These are phyloP conservation scores for Calephelis nemesis DNA, from an alignment of 1,140 invertebrate genomes.

Conservation along the genomic window DNA sequence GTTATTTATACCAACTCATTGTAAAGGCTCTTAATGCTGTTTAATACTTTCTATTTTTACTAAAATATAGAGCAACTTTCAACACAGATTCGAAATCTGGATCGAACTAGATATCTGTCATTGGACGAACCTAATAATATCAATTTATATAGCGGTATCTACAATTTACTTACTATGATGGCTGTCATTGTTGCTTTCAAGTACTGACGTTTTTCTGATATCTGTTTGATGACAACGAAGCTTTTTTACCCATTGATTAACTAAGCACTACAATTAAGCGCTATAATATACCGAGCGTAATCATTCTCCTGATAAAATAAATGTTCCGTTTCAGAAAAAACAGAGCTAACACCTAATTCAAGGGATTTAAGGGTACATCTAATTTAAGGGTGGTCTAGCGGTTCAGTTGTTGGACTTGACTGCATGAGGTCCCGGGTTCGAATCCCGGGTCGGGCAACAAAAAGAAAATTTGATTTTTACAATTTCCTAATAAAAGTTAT, in stretches of 20 bases:
- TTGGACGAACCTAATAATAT: constrained; percentile 10
- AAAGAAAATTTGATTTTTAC: no score
- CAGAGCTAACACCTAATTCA: no score
- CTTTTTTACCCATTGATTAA: neutral
- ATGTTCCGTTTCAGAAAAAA: no score
- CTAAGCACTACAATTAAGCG: neutral
- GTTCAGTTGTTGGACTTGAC: no score
- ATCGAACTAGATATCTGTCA: constrained; percentile 2
- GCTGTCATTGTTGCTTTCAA: neutral
- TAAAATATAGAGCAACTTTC: constrained; percentile 14
- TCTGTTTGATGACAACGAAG: neutral
- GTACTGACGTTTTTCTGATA: neutral
- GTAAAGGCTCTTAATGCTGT: neutral
- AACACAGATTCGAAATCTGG: neutral
- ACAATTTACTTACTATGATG: neutral
- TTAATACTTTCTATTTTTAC: constrained; percentile 12
- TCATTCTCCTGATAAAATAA: no score
- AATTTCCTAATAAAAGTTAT: no score
- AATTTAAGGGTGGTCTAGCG: no score
- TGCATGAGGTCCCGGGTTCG: no score
- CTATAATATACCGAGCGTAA: neutral
- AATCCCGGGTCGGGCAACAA: no score
- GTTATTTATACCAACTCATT: no score
- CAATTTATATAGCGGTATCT: constrained; percentile 13
- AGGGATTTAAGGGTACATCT: no score